A percentile compares a stretch with the other conserved stretches of the same genome.
Evolutionary conservation across 1,140 invertebrate genomes (phyloP).

Genomic region (Conus ventricosus): DNA sequence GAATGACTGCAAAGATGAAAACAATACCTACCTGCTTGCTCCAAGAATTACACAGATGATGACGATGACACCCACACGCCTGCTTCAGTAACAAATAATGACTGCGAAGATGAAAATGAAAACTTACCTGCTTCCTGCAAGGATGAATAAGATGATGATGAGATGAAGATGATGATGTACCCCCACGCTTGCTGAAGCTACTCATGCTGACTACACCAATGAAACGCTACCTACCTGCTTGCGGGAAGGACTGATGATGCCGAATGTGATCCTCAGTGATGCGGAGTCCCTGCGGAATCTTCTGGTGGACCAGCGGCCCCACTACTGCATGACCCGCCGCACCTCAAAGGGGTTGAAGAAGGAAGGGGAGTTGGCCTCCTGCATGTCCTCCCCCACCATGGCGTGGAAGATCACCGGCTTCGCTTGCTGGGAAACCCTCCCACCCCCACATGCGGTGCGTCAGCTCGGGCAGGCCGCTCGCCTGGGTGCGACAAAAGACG

Average conservation of each 20-base stretch:
- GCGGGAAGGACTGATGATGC: slow-evolving; percentile 93
- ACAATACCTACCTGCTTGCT: too few species aligned
- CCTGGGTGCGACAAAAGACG: slow-evolving; percentile 47
- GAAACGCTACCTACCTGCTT: slow-evolving; percentile 82
- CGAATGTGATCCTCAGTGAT: slow-evolving; percentile 87
- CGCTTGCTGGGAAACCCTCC: slow-evolving; percentile 72
- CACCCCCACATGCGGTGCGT: slow-evolving; percentile 69
- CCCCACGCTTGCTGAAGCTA: too few species aligned
- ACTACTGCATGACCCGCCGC: slow-evolving; percentile 76
- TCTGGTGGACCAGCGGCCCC: slow-evolving; percentile 56
- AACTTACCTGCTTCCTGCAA: too few species aligned
- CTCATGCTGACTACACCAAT: background rate
- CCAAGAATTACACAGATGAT: too few species aligned
- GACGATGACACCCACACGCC: too few species aligned
- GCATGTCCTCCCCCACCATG: slow-evolving; percentile 75
- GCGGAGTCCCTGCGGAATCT: slow-evolving; percentile 40
- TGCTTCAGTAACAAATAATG: too few species aligned
- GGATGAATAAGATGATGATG: too few species aligned
- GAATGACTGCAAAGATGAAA: too few species aligned
- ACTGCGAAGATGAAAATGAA: too few species aligned
- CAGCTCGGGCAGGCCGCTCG: slow-evolving; percentile 81
- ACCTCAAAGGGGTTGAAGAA: slow-evolving; percentile 93
- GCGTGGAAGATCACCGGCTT: slow-evolving; percentile 89
- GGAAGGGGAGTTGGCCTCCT: slow-evolving; percentile 81
- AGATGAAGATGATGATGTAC: too few species aligned